Evolutionary conservation across 1,140 invertebrate genomes (phyloP).

Genomic region (Hyphantria cunea): DNA sequence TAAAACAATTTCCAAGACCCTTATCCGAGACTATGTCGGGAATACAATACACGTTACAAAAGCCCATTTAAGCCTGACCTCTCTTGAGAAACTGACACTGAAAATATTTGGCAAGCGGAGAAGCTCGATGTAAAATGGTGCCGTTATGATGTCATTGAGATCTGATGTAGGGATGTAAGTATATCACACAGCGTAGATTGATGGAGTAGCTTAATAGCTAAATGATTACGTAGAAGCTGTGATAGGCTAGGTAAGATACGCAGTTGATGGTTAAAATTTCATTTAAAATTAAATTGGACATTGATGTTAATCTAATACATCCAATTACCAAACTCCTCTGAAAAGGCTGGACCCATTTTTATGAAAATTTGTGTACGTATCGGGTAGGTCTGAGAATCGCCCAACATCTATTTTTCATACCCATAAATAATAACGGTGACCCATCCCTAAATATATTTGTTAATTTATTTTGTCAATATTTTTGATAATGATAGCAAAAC

Average conservation of each 20-base stretch:
- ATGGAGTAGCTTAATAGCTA: slow-evolving; percentile 27
- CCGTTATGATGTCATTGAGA: slow-evolving; percentile 12
- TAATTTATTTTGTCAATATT: too few relatives aligned
- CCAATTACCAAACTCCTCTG: too few relatives aligned
- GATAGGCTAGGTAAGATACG: background rate
- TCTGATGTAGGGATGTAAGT: slow-evolving; percentile 24
- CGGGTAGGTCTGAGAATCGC: too few relatives aligned
- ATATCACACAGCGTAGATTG: slow-evolving; percentile 13
- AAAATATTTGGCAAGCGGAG: background rate
- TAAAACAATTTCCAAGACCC: slow-evolving; percentile 75
- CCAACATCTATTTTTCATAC: too few relatives aligned
- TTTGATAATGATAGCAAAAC: too few relatives aligned
- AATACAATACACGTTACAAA: slow-evolving; percentile 59
- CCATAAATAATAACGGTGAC: too few relatives aligned
- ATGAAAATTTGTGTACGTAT: too few relatives aligned
- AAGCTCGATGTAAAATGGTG: slow-evolving; percentile 4
- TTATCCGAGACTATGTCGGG: slow-evolving; percentile 58
- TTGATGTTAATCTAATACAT: background rate
- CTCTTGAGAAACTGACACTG: slow-evolving; percentile 1
- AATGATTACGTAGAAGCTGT: slow-evolving; percentile 8
- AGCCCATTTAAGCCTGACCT: slow-evolving; percentile 22
- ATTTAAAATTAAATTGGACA: background rate
- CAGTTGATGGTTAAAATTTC: background rate
- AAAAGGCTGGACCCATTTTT: too few relatives aligned
- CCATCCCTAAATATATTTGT: too few relatives aligned